Evolutionary conservation across 2,113 vertebrate genomes (phyloP).

Genomic region (Ameiurus melas): DNA sequence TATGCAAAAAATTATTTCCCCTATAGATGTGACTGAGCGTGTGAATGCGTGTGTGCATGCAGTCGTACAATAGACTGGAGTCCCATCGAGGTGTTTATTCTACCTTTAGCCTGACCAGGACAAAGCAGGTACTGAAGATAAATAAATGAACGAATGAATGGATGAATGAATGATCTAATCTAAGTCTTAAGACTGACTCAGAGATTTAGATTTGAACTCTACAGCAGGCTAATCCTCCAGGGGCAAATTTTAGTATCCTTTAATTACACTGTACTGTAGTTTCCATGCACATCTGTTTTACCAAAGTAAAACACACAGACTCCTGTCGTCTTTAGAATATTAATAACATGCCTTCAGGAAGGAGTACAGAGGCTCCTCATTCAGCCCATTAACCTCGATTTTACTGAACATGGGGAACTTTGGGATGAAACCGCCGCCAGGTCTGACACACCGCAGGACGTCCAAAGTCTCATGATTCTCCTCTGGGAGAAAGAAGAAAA

Average conservation of each 20-base stretch:
- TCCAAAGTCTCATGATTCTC: constrained; percentile 73
- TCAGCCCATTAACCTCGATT: constrained; percentile 75
- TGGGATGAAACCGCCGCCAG: constrained; percentile 73
- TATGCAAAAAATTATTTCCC: not conserved
- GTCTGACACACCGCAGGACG: constrained; percentile 73
- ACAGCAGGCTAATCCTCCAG: not conserved
- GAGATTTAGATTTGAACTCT: not conserved
- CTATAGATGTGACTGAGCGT: not conserved
- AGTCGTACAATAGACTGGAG: not conserved
- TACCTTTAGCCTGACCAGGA: not conserved
- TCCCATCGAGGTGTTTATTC: not conserved
- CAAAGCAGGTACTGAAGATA: not conserved
- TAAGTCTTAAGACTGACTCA: not conserved
- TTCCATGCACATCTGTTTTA: not conserved
- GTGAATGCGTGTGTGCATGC: not conserved
- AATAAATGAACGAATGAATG: not conserved
- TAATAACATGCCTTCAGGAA: constrained; percentile 72
- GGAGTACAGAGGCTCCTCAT: constrained; percentile 73
- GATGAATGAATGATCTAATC: not conserved
- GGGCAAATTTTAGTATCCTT: not conserved
- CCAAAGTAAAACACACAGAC: constrained; percentile 8
- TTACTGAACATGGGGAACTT: constrained; percentile 75
- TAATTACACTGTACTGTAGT: not conserved
- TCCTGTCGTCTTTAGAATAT: not conserved
- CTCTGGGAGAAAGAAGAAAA: constrained; percentile 61